These are phyloP conservation scores for Aricia artaxerxes DNA, from an alignment of 2,888 invertebrate species.

Conservation along the genomic window DNA sequence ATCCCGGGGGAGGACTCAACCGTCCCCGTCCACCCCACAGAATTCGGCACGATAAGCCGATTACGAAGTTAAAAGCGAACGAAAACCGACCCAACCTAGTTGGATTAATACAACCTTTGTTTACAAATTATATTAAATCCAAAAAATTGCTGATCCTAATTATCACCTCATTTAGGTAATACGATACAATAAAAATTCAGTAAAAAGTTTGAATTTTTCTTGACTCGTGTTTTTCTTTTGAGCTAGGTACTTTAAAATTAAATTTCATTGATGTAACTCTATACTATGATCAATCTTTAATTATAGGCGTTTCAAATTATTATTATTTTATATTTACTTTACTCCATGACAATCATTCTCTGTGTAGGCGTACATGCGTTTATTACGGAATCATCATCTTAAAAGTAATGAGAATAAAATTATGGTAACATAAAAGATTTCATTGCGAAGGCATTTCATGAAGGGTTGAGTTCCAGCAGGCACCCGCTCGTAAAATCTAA, in stretches of 20 bases:
- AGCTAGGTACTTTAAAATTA: no score
- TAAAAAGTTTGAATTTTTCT: background rate
- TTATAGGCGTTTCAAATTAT: background rate
- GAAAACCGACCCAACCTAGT: slow-evolving; percentile 37
- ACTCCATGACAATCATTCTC: background rate
- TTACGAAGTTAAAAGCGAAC: slow-evolving; percentile 54
- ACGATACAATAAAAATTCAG: background rate
- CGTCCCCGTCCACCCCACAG: slow-evolving; percentile 33
- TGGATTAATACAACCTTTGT: slow-evolving; percentile 40
- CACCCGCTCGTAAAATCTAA: slow-evolving; percentile 27
- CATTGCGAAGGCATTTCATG: slow-evolving; percentile 23
- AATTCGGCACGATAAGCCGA: slow-evolving; percentile 63
- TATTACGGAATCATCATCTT: background rate
- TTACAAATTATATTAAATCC: slow-evolving; percentile 30
- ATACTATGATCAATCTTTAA: no score
- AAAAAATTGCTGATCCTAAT: background rate
- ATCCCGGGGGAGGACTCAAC: slow-evolving; percentile 51
- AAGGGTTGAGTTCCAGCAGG: slow-evolving; percentile 24
- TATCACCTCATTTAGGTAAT: slow-evolving; percentile 6
- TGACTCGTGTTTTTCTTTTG: background rate
- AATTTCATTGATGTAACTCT: no score
- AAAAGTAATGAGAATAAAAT: slow-evolving; percentile 17
- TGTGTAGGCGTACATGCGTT: background rate
- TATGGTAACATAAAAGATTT: slow-evolving; percentile 26
- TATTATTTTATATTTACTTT: background rate